Conservation (phyloP, 2,113 vertebrate species). For the Tachysurus fulvidraco region DNA sequence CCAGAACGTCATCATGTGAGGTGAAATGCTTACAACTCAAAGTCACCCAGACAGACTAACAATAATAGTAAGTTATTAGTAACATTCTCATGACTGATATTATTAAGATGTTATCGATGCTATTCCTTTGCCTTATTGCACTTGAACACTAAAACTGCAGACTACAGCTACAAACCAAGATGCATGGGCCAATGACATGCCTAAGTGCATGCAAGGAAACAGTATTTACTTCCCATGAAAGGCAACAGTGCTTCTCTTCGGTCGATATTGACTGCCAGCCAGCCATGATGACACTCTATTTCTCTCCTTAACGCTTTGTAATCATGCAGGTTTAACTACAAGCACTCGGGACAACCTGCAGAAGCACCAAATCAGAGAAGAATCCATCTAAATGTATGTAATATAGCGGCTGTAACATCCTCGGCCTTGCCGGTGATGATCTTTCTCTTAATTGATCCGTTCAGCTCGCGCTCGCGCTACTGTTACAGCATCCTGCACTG, state of each 20-base stretch:
- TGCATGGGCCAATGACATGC: conserved; percentile 10
- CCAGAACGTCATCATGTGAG: conserved; percentile 1
- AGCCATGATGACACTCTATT: conserved; percentile 25
- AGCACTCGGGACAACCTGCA: conserved; percentile 11
- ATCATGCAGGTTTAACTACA: background rate
- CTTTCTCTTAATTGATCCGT: background rate
- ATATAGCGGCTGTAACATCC: background rate
- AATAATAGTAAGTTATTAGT: background rate
- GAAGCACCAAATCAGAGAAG: conserved; percentile 1
- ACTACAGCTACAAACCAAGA: background rate
- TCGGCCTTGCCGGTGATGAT: background rate
- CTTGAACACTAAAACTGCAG: background rate
- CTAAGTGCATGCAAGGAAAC: background rate
- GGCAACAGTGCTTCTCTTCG: conserved; percentile 15
- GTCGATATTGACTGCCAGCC: background rate
- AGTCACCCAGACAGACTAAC: background rate
- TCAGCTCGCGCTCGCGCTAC: conserved; percentile 1
- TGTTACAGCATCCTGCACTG: conserved; percentile 1
- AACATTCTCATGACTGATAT: background rate
- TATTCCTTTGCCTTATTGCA: background rate
- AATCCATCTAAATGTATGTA: background rate
- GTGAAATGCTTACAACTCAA: background rate
- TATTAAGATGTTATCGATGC: background rate
- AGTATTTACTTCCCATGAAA: conserved; percentile 3
- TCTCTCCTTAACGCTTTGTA: background rate